Evolutionary conservation across 2,888 invertebrate genomes (phyloP), one percentile per base, ranked within the genome.

Genomic region (Horisme vitalbata): DNA sequence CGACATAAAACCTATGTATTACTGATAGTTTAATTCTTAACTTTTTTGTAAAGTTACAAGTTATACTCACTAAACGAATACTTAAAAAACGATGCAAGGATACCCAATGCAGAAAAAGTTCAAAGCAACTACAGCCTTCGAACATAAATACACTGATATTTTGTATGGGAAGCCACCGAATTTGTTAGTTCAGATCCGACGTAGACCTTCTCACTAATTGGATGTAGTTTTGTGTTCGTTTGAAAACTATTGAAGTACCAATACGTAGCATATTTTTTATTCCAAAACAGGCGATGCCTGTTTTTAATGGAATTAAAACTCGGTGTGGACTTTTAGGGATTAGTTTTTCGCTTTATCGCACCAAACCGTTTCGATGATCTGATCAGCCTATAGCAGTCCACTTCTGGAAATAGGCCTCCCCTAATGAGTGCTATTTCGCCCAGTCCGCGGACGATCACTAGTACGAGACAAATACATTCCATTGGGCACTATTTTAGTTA

Each of bases 131-230:
- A 28, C 12, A 14, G 3, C 10, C 13, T 9, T 11, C 9, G 15
- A 8, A 35, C 14, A 10, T 8, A 36, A 15, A 18, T 20, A 28
- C 20, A 28, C 28, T 11, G 24, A 36, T 36, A 14, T 20, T 13
- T 23, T 7, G 38, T 12, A 27, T 34, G 27, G 21, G 24, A 28
- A 28, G 27, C 35, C 15, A 33, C 36, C 28, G 32, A 39, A 24
- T 13, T 37, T 30, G 34, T 35, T 28, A 37, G 27, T 39, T 43
- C 46, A 33, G 35, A 53, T 53, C 32, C 27, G 24, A 53, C 50
- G 60, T 58, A 37, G 56, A 56, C 57, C 57, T 56, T 37, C 30
- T 18, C 50, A 45, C 61, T 68, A 71, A 71, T 70, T 68, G 66
- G 63, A 61, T 57, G 59, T 58, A 61, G 61, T 63, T 66, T 41